Evolutionary conservation across 1,140 invertebrate genomes (phyloP), one percentile per base, ranked within the genome.

Genomic region (Proctacanthus coquilletti): DNA sequence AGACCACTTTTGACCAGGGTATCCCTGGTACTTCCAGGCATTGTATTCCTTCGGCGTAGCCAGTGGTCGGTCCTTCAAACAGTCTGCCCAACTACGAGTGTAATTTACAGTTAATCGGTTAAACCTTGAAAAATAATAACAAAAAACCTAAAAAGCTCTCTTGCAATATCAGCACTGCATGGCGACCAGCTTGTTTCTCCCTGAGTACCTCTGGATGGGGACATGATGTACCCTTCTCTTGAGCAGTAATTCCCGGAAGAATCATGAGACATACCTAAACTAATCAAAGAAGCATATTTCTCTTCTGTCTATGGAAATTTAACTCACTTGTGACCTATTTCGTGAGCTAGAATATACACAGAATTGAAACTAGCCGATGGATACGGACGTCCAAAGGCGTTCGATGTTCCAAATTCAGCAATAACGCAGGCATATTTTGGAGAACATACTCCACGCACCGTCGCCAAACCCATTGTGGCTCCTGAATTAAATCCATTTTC

Each of bases 241-340:
- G 77, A 65, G 49, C 81, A 85, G 10, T 52, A 49, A 49, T 84
- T 84, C 5, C 69, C 69, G 2, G 63, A 69, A 6, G 76, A 75
- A 46, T 85, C 82, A 50, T 85, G 82, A 45, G 75, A 75, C 77
- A 84, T 84, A 18, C 81, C 80, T 45, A 85, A 56, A 46, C 79
- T 84, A 52, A 27, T 65, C 66, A 42, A 13, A 39, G 35, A 38
- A 10, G 33, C 30, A 18, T 38, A 23, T 4, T 11, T 15, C 29
- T 42, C 37, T 18, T 30, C 15, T 4, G 30, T 9, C 15, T 5
- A 31, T 21, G 27, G 19, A 36, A 2, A 30, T 25, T 21, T 34
- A 39, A 68, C 68, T 60, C 68, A 83, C 79, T 83, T 84, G 54
- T 84, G 81, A 36, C 79, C 82, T 31, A 85, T 82, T 64, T 84